Evolutionary conservation across 2,888 invertebrate genomes (phyloP).

Genomic region (Tenthredo notha): DNA sequence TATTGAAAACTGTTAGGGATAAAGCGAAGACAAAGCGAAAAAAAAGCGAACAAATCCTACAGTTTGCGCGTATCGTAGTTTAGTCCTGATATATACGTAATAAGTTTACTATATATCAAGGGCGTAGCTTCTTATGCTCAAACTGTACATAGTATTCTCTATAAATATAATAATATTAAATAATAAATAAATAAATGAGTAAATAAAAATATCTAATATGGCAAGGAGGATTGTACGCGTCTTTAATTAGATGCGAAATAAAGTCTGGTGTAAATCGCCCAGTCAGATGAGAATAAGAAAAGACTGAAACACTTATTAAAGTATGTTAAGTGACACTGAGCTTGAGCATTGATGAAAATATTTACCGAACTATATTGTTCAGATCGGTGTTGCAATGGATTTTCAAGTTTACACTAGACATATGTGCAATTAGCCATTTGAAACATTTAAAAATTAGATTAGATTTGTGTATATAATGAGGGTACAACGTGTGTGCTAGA

Average conservation of each 20-base stretch:
- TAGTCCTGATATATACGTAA: slow-evolving; percentile 6
- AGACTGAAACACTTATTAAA: slow-evolving; percentile 45
- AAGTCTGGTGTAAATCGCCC: slow-evolving; percentile 46
- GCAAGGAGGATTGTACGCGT: slow-evolving; percentile 44
- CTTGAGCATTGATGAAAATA: slow-evolving; percentile 11
- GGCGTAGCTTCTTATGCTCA: slow-evolving; percentile 46
- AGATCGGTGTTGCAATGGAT: slow-evolving; percentile 26
- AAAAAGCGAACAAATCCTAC: slow-evolving; percentile 41
- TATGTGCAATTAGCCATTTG: slow-evolving; percentile 52
- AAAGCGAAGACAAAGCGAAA: not conserved
- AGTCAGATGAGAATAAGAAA: slow-evolving; percentile 42
- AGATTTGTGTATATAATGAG: slow-evolving; percentile 48
- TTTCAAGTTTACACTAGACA: slow-evolving; percentile 47
- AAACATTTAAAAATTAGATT: slow-evolving; percentile 8
- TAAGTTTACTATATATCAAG: slow-evolving; percentile 10
- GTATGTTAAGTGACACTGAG: slow-evolving; percentile 35
- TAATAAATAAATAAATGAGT: not conserved
- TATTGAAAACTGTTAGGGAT: not conserved
- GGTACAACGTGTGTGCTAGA: slow-evolving; percentile 41
- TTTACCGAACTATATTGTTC: not conserved
- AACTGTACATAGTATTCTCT: slow-evolving; percentile 52
- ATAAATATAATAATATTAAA: slow-evolving; percentile 35
- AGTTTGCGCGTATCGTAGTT: slow-evolving; percentile 40
- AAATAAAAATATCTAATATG: slow-evolving; percentile 28
- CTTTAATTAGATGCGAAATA: not conserved